Evolutionary conservation across 2,113 vertebrate species (phyloP).

Genomic region (Tetrao urogallus): DNA sequence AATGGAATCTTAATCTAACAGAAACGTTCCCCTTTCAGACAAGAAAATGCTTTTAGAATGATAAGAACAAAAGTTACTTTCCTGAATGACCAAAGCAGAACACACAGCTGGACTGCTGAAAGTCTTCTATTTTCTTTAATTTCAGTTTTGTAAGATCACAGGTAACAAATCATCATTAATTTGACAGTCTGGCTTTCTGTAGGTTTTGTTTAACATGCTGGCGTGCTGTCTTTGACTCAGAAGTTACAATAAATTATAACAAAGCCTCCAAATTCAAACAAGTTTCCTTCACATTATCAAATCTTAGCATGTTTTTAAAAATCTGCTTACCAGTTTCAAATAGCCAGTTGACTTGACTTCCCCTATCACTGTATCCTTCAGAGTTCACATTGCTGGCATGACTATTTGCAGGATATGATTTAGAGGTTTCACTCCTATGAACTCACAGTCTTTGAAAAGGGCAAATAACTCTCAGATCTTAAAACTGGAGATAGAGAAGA

Average conservation of each 20-base stretch:
- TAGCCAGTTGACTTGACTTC: conserved; percentile 20
- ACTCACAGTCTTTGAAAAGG: neutral
- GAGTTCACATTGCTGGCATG: conserved; percentile 15
- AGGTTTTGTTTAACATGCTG: conserved; percentile 35
- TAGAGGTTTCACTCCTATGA: conserved; percentile 3
- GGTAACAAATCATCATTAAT: conserved; percentile 58
- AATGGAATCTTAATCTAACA: conserved; percentile 36
- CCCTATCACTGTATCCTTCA: conserved; percentile 11
- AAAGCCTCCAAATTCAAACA: conserved; percentile 52
- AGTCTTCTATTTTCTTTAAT: conserved; percentile 42
- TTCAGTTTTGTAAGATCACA: conserved; percentile 62
- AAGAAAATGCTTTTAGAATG: conserved; percentile 62
- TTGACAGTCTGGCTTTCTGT: conserved; percentile 39
- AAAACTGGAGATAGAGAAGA: neutral
- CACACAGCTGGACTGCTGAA: conserved; percentile 20
- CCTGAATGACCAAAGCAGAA: conserved; percentile 55
- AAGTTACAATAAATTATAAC: conserved; percentile 53
- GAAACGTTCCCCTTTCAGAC: conserved; percentile 54
- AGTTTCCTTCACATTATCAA: conserved; percentile 20
- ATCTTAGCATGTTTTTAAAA: conserved; percentile 28
- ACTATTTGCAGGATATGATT: conserved; percentile 22
- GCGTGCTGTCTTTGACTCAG: conserved; percentile 24
- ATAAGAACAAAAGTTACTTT: conserved; percentile 63
- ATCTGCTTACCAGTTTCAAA: conserved; percentile 49
- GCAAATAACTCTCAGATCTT: neutral